phyloP scores from a whole-genome alignment of 2,888 invertebrate genomes.

The Resseliella maxima region DNA sequence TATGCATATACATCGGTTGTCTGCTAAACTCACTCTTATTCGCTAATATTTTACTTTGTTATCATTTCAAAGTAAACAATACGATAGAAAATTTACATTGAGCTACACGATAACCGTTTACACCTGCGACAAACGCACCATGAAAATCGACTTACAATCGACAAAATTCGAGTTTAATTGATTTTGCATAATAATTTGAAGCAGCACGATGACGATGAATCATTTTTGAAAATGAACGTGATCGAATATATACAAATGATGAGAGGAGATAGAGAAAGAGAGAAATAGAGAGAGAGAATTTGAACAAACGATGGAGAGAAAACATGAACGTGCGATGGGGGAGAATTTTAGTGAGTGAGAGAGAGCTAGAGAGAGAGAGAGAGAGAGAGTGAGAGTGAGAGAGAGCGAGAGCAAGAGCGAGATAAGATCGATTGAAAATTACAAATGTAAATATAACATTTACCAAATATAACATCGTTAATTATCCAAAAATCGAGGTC shows the following conservation, averaged over 20 bases:
- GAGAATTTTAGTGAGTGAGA: too few species aligned
- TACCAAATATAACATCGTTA: neutral
- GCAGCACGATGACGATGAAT: neutral
- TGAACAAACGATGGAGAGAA: too few species aligned
- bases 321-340: too few species aligned
- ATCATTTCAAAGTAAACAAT: conserved; percentile 16
- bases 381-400: too few species aligned
- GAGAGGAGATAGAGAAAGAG: too few species aligned
- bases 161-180: neutral
- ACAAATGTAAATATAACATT: neutral
- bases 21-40: neutral
- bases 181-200: neutral
- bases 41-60: neutral
- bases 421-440: neutral
- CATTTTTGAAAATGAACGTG: too few species aligned
- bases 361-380: too few species aligned
- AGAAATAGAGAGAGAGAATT: too few species aligned
- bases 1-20: neutral
- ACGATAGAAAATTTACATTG: neutral
- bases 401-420: too few species aligned
- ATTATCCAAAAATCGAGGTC: neutral
- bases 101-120: neutral
- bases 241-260: too few species aligned
- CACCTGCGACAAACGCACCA: neutral
- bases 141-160: neutral